Conservation (phyloP, 1,140 invertebrate genomes). For the Drosophila fuyamai region DNA sequence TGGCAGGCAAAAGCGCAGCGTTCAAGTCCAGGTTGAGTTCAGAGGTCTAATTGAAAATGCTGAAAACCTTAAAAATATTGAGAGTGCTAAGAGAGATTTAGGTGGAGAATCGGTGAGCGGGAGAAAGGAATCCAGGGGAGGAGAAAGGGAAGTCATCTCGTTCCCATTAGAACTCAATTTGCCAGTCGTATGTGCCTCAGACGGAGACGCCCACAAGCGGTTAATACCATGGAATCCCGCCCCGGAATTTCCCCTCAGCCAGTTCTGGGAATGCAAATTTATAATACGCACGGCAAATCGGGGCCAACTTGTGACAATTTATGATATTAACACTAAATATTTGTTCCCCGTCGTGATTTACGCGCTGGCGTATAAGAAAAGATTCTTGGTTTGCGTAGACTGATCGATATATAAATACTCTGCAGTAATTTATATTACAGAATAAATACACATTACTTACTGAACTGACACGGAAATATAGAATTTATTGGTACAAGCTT, state of each 20-base stretch:
- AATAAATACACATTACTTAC: too few species aligned
- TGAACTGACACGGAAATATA: too few species aligned
- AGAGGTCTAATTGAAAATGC: conserved; percentile 84
- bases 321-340: conserved; percentile 83
- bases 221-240: conserved; percentile 17
- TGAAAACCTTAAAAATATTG: conserved; percentile 80
- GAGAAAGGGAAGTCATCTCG: conserved; percentile 23
- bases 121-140: not conserved
- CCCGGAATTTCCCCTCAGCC: not conserved
- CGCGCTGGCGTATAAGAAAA: conserved; percentile 47
- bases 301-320: conserved; percentile 83
- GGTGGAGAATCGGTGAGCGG: conserved; percentile 12
- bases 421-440: not conserved
- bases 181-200: conserved; percentile 43
- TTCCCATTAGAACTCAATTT: conserved; percentile 80
- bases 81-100: conserved; percentile 52
- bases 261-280: conserved; percentile 66
- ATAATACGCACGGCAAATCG: conserved; percentile 75
- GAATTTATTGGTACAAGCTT: too few species aligned
- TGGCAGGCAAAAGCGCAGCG: conserved; percentile 44
- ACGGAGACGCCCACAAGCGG: conserved; percentile 66
- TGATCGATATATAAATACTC: conserved; percentile 5
- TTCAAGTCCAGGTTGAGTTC: conserved; percentile 61
- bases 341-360: conserved; percentile 80
- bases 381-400: not conserved